Base-by-base conservation (phyloP, 2,888 invertebrate genomes). In the Troides helena region DNA sequence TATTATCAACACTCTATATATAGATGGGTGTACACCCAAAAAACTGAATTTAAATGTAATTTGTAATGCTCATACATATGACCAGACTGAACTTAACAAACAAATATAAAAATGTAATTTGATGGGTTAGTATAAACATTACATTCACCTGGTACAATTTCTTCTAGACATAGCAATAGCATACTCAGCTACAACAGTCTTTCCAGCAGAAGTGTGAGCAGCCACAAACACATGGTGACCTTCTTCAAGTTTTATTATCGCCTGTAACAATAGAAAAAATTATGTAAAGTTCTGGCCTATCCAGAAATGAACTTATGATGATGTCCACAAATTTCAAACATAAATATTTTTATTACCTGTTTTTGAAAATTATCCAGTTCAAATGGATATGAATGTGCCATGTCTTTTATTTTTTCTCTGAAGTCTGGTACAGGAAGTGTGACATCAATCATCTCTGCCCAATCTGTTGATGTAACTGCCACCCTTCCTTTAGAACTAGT, bases 131-230 rank as follows among this genome's bases (percentile, higher is more conserved):
- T 17, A 59, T 59, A 59, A 14, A 25, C 12, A 59, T 14, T 59
- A 23, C 25, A 59, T 2, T 76, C 83, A 95, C 96, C 95, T 95
- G 0, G 98, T 98, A 93, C 97, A 96, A 86, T 99, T 98, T 76
- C 96, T 96, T 80, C 97, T 95, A 0, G 99, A 98, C 81, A 99
- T 93, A 0, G 99, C 99, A 76, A 99, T 98, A 0, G 99, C 99
- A 88, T 99, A 99, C 90, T 99, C 99, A 0, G 99, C 99, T 0
- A 99, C 99, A 0, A 99, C 99, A 0, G 99, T 99, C 93, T 99
- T 99, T 36, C 97, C 98, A 0, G 99, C 99, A 0, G 99, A 99
- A 0, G 99, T 99, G 83, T 99, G 99, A 0, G 99, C 99, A 0
- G 99, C 99, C 0, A 99, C 99, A 87, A 99, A 99, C 0, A 99